Percentiles rank a stretch among this genome's conserved stretches.
Evolutionary conservation across 2,888 invertebrate genomes (phyloP).

Genomic region (Opisthograptis luteolata): DNA sequence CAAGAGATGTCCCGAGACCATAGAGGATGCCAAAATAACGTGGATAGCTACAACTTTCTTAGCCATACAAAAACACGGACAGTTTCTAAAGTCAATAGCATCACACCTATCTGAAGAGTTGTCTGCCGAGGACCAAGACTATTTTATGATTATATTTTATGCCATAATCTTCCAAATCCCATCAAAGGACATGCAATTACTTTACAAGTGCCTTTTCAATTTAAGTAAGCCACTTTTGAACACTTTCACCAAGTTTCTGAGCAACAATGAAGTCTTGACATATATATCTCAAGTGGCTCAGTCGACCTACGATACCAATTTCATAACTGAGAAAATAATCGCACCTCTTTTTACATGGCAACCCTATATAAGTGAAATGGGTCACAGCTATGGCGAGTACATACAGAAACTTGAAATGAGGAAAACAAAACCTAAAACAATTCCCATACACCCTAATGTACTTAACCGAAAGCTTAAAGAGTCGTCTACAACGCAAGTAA

Average conservation of each 20-base stretch:
- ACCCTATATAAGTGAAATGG: conserved; percentile 73
- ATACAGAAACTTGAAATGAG: conserved; percentile 59
- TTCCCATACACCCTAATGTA: conserved; percentile 66
- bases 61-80: conserved; percentile 62
- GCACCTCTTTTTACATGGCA: conserved; percentile 77
- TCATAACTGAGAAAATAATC: conserved; percentile 77
- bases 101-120: conserved; percentile 58
- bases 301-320: conserved; percentile 75
- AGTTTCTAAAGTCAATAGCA: conserved; percentile 59
- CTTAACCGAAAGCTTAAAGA: conserved; percentile 59
- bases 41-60: conserved; percentile 73
- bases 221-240: conserved; percentile 65
- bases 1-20: conserved; percentile 64
- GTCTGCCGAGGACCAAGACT: conserved; percentile 61
- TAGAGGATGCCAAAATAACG: conserved; percentile 63
- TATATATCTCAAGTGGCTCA: conserved; percentile 75
- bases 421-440: conserved; percentile 61
- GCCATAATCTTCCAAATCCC: conserved; percentile 64
- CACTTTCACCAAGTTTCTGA: conserved; percentile 69
- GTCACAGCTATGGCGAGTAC: conserved; percentile 62
- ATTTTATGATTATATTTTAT: conserved; percentile 65
- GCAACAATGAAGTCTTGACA: conserved; percentile 71
- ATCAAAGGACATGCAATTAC: conserved; percentile 54
- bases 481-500: conserved; percentile 7
- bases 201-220: conserved; percentile 75